Conservation (phyloP, 2,113 vertebrate species). For the Suncus etruscus region DNA sequence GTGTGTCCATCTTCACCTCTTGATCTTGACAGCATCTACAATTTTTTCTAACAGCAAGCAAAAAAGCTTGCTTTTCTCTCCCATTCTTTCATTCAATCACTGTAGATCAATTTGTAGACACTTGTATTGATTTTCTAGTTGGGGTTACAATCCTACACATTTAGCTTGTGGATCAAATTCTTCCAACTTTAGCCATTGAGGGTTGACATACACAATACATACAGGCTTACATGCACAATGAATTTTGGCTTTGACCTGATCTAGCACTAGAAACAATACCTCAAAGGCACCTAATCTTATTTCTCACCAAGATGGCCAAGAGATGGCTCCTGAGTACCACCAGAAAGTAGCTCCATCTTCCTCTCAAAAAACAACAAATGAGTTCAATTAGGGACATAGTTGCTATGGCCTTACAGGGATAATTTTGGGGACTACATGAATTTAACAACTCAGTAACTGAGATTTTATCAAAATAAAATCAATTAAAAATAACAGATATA, state of each 20-base stretch:
- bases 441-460: no score
- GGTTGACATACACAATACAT: constrained; percentile 27
- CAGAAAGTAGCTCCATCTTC: no score
- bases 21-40: background rate
- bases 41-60: background rate
- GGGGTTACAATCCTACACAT: background rate
- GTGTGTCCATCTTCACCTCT: background rate
- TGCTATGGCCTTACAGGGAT: no score
- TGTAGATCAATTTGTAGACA: background rate
- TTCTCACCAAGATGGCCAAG: no score
- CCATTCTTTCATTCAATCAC: background rate
- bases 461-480: no score
- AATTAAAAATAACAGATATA: no score
- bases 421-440: no score
- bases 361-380: no score
- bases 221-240: background rate
- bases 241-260: background rate
- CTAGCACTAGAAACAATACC: background rate
- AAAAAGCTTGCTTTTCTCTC: background rate
- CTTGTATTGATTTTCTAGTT: constrained; percentile 31
- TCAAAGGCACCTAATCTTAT: no score
- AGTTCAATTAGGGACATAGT: no score
- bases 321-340: no score
- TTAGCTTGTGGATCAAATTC: background rate
- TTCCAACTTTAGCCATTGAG: background rate